phyloP scores from a whole-genome alignment of 2,113 vertebrate genomes.

The Semicossyphus pulcher region DNA sequence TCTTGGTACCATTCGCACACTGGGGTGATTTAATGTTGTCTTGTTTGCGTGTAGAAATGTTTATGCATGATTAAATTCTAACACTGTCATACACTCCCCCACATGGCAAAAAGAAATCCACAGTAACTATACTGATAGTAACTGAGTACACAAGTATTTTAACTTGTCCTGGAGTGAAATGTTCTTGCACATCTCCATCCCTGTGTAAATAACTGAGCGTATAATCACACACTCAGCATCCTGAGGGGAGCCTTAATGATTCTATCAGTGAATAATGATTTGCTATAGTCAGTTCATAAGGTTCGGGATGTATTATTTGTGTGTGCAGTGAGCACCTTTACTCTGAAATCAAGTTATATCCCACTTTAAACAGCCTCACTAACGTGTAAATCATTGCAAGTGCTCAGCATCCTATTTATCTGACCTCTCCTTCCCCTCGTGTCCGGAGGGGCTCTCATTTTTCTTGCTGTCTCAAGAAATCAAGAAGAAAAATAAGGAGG shows the following conservation, averaged over 20 bases:
- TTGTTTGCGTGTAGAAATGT: no score
- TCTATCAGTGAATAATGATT: slow-evolving; percentile 8
- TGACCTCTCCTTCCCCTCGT: slow-evolving; percentile 28
- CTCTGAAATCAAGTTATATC: slow-evolving; percentile 16
- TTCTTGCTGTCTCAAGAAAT: slow-evolving; percentile 29
- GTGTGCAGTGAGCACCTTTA: slow-evolving; percentile 6
- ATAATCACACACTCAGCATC: background rate
- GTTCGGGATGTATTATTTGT: slow-evolving; percentile 8
- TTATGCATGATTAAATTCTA: no score
- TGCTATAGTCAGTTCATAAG: background rate
- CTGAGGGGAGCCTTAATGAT: background rate
- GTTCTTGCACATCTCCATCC: background rate
- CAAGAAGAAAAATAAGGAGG: slow-evolving; percentile 33
- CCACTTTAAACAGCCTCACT: slow-evolving; percentile 8
- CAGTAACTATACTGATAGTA: no score
- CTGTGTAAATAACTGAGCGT: background rate
- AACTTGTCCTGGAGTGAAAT: background rate
- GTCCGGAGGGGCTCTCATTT: slow-evolving; percentile 27
- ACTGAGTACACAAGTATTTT: background rate
- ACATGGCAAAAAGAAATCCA: no score
- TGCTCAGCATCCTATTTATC: slow-evolving; percentile 20
- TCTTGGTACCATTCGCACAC: no score
- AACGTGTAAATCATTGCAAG: slow-evolving; percentile 33
- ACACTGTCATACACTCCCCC: no score
- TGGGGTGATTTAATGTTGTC: no score